Evolutionary conservation across 1,140 invertebrate genomes (phyloP).

Genomic region (Meloidogyne exigua): DNA sequence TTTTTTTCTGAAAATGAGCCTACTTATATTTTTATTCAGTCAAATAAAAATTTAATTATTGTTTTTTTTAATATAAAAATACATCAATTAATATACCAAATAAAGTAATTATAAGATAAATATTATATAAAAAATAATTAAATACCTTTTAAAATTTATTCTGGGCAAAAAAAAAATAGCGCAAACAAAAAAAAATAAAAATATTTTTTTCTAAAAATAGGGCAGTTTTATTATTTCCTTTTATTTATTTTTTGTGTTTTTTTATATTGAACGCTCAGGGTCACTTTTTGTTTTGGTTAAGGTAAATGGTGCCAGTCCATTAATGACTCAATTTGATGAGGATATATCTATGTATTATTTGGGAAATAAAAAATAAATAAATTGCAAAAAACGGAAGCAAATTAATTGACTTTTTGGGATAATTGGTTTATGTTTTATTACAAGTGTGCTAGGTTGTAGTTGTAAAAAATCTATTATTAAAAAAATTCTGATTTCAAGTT

Average conservation of each 20-base stretch:
- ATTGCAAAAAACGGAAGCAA: background rate
- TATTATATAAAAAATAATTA: constrained; percentile 1
- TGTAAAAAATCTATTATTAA: no score
- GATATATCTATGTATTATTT: no score
- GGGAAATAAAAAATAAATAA: background rate
- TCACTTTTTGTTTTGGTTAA: background rate
- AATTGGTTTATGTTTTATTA: no score
- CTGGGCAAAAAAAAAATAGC: background rate
- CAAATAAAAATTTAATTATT: no score
- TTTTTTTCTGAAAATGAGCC: no score
- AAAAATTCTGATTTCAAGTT: no score
- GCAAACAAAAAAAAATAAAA: background rate
- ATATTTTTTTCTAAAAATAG: background rate
- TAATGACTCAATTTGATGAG: background rate
- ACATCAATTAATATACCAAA: background rate
- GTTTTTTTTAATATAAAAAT: background rate
- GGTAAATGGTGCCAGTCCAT: background rate
- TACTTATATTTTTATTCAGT: no score
- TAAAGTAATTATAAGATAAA: background rate
- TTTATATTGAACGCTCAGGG: background rate
- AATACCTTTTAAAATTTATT: background rate
- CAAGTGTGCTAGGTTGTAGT: no score
- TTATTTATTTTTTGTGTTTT: background rate
- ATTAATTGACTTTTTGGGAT: no score
- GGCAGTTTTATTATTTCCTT: background rate